Base-by-base conservation (phyloP, 1,140 invertebrate genomes). In the Contarinia nasturtii region DNA sequence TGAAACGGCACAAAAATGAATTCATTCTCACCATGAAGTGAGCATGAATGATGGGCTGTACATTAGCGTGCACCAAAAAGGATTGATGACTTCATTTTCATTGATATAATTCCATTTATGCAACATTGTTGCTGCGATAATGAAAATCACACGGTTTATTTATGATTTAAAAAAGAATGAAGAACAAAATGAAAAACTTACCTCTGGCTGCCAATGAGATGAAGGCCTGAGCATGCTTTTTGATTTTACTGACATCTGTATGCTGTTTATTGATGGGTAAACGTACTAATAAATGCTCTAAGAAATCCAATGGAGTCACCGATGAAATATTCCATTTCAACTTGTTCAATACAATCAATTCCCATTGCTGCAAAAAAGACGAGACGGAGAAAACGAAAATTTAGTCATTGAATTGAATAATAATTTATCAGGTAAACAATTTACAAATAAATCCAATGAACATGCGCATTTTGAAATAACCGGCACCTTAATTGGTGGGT, bases 281-380 rank as follows among this genome's bases (percentile, higher is more conserved):
- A 41, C 60, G 61, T 52, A 56, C 56, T 45, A 69, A 60, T 43
- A 70, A 46, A 36, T 60, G 77, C 52, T 77, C 71, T 38, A 86
- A 59, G 60, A 84, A 86, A 60, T 86, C 82, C 45, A 77, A 69
- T 1, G 82, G 75, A 22, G 81, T 84, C 12, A 85, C 72, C 3
- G 79, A 75, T n/a, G 76, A 77, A 44, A 84, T 61, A 63, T 86
- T 80, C 82, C 82, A 86, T 54, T 82, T 82, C 19, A 86, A 65
- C 53, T 77, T 77, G 34, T 71, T 74, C 10, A 86, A 68, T 7
- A 85, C 71, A 55, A 79, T 65, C 36, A 82, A 69, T 60, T 86
- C 82, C 80, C 79, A 85, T 57, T 77, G 75, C 80, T 86, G 69
- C 5, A 72, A 72, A 52, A 63, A 55, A 55, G 54, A n/a, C 3